Conservation (phyloP, 2,888 invertebrate genomes). For the Griposia aprilina region DNA sequence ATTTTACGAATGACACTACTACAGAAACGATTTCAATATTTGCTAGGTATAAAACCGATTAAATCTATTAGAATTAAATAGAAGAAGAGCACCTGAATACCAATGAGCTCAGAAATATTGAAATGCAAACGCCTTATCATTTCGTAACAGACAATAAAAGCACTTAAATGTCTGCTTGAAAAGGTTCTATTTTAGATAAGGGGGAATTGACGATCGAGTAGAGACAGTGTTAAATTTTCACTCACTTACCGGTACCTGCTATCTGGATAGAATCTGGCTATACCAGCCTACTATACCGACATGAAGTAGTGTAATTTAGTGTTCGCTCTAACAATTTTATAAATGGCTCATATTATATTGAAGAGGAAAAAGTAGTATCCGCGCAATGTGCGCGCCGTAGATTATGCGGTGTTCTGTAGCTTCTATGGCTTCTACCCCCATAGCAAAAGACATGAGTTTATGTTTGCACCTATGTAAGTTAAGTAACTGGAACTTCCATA, state of each 20-base stretch:
- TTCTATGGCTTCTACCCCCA: too few species aligned
- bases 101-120: conserved; percentile 18
- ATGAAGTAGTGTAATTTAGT: too few species aligned
- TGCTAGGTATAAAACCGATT: neutral
- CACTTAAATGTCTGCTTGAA: neutral
- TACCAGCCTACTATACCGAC: too few species aligned
- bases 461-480: too few species aligned
- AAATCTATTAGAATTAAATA: conserved; percentile 11
- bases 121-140: conserved; percentile 6
- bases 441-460: too few species aligned
- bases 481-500: too few species aligned
- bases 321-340: too few species aligned
- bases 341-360: too few species aligned
- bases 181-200: conserved; percentile 16
- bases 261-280: too few species aligned
- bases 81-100: neutral
- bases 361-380: too few species aligned
- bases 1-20: neutral
- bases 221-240: neutral
- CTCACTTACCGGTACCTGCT: neutral
- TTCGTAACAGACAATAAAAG: conserved; percentile 10
- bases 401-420: too few species aligned
- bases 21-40: conserved; percentile 4
- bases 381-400: too few species aligned
- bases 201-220: neutral